Evolutionary conservation across 2,888 invertebrate genomes (phyloP), one percentile per base, ranked within the genome.

Genomic region (Caenorhabditis japonica): DNA sequence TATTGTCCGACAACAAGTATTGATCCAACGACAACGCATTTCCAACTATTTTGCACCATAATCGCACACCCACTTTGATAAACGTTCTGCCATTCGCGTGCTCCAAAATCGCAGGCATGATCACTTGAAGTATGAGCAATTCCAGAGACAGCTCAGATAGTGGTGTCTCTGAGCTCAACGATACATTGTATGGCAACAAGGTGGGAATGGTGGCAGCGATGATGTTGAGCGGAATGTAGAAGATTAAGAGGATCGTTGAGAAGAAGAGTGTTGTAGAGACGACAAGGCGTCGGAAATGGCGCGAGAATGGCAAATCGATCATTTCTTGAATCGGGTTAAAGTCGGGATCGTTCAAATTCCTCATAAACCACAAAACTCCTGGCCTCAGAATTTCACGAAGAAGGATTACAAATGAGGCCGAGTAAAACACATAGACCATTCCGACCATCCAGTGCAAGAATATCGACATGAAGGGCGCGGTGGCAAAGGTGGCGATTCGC

Each of bases 371-470:
- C 2, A 99, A 90, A 0, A 97, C 96, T 0, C 99, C 99, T 0
- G 99, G 99, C 56, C 99, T 91, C 36, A 99, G 88, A 36, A 82
- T 70, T 89, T 99, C 97, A 56, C 97, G 90, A 23, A 99, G 89
- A 2, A 99, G 90, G 17, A 95, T 90, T 43, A 97, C 94, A 88
- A 95, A 97, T 0, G 96, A 96, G 7, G 97, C 99, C 88, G 99
- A 97, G 90, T 99, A 99, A 89, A 99, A 99, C 13, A 99, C 96
- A 88, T 96, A 99, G 10, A 91, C 94, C 96, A 99, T 97, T 68
- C 99, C 99, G 7, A 96, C 94, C 39, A 97, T 92, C 99, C 99
- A 99, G 88, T 99, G 97, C 60, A 99, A 93, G 88, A 97, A 97
- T 91, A 97, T 94, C 4, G 95, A 94, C 0, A 97, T 96, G 83